Conservation (phyloP, 2,888 invertebrate species). For the Cantharis nigra region DNA sequence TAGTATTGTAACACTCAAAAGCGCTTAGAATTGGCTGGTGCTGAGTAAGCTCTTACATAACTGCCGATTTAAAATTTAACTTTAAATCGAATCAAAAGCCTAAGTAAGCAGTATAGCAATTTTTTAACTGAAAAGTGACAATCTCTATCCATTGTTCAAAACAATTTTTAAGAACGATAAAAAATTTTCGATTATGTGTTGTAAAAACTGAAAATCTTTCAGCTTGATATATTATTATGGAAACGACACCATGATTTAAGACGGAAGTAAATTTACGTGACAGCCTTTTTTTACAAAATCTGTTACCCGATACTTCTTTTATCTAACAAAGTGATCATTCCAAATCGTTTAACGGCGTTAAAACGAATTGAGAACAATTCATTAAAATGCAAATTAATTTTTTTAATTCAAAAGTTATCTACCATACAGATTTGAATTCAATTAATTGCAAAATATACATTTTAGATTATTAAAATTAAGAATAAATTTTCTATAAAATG, state of each 20-base stretch:
- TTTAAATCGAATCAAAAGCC: not conserved
- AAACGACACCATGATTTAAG: not conserved
- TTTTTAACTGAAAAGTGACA: not conserved
- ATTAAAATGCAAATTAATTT: not conserved
- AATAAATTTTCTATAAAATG: too few species aligned
- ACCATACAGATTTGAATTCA: not conserved
- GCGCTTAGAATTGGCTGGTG: not conserved
- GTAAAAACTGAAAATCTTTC: not conserved
- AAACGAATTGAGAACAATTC: not conserved
- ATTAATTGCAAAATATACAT: not conserved
- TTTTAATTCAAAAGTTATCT: not conserved
- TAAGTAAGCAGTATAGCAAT: not conserved
- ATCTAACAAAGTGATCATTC: not conserved
- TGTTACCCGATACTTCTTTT: not conserved
- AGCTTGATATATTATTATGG: not conserved
- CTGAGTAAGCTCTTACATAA: not conserved
- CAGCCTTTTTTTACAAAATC: not conserved
- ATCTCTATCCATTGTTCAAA: not conserved
- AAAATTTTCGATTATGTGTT: not conserved
- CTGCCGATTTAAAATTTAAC: not conserved
- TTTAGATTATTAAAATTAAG: not conserved
- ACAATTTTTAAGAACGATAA: not conserved
- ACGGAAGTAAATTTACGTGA: not conserved
- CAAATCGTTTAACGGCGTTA: not conserved
- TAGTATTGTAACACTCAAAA: not conserved